Evolutionary conservation across 2,113 vertebrate genomes (phyloP).

Genomic region (Lota lota): DNA sequence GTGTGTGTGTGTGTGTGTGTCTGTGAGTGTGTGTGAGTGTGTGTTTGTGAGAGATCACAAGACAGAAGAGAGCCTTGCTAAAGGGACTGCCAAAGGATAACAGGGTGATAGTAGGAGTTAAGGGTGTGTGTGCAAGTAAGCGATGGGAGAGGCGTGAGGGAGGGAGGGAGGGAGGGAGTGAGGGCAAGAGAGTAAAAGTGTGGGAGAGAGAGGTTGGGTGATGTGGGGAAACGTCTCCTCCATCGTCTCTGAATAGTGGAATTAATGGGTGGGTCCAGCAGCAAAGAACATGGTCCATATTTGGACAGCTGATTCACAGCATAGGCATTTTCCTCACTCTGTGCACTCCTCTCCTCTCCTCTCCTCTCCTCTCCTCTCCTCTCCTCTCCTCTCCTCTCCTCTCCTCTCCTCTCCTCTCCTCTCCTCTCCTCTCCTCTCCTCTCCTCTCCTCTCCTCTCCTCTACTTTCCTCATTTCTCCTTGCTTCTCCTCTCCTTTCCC

Average conservation of each 20-base stretch:
- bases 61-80: neutral
- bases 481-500: neutral
- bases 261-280: slow-evolving; percentile 41
- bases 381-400: too few species aligned
- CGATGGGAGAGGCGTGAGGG: neutral
- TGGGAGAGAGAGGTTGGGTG: slow-evolving; percentile 6
- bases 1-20: neutral
- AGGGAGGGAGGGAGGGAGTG: neutral
- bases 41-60: neutral
- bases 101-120: neutral
- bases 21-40: neutral
- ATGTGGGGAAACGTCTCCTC: neutral
- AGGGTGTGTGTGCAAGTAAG: neutral
- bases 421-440: neutral
- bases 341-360: neutral
- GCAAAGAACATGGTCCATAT: slow-evolving; percentile 50
- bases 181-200: slow-evolving; percentile 3
- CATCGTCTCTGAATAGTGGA: slow-evolving; percentile 29
- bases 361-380: slow-evolving; percentile 12
- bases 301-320: slow-evolving; percentile 70
- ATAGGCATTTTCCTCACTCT: slow-evolving; percentile 47
- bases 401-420: too few species aligned
- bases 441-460: neutral
- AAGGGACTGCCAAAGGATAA: neutral
- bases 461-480: neutral